A percentile compares a stretch with the other conserved stretches of the same genome.
Conservation (phyloP, 2,797 vertebrate genomes). For the Coracias cyanogaster region DNA sequence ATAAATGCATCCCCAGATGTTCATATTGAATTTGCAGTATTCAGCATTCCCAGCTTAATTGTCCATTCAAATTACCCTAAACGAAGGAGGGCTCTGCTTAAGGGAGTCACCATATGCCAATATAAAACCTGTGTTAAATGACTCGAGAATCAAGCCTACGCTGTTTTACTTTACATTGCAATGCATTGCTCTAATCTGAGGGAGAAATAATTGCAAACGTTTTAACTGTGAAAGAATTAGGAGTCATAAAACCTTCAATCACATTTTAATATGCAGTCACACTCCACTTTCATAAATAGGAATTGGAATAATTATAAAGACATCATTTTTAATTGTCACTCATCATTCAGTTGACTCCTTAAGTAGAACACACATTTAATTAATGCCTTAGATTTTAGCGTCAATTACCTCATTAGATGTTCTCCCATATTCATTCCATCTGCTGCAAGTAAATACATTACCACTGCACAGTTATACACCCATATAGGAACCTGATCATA, state of each 20-base stretch:
- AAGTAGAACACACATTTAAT: constrained; percentile 70
- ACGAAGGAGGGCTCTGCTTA: constrained; percentile 27
- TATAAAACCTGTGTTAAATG: constrained; percentile 46
- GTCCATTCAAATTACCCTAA: constrained; percentile 32
- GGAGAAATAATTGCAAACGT: constrained; percentile 70
- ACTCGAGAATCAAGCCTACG: constrained; percentile 59
- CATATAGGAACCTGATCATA: constrained; percentile 23
- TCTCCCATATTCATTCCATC: constrained; percentile 62
- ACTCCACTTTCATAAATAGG: constrained; percentile 65
- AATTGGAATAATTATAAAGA: constrained; percentile 71
- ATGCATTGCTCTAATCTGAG: constrained; percentile 54
- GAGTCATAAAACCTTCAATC: constrained; percentile 73
- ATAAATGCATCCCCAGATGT: constrained; percentile 41
- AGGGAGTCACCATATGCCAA: constrained; percentile 53
- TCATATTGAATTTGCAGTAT: constrained; percentile 24
- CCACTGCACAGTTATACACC: constrained; percentile 11
- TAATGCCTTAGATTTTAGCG: constrained; percentile 61
- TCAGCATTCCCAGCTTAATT: constrained; percentile 49
- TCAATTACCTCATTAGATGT: constrained; percentile 62
- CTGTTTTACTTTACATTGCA: constrained; percentile 61
- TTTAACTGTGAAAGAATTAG: constrained; percentile 65
- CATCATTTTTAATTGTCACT: constrained; percentile 68
- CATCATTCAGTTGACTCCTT: constrained; percentile 54
- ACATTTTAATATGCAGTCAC: constrained; percentile 63
- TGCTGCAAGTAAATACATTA: constrained; percentile 63